Conservation (phyloP, 1,140 invertebrate species). For the Hirudo medicinalis region DNA sequence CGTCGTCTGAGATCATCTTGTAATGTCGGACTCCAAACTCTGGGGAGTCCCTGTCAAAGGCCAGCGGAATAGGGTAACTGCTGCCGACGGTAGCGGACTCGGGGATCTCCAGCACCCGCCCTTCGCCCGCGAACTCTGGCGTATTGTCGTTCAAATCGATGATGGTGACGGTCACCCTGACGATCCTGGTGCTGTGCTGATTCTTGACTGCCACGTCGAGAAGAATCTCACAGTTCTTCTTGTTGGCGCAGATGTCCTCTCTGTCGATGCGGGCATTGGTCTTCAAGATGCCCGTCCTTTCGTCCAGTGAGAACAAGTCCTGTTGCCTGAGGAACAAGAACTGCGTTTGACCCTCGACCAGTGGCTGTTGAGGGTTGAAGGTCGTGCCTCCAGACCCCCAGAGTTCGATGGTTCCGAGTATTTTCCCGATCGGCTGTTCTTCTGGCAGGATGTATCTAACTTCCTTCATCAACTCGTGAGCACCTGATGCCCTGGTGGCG, state of each 20-base stretch:
- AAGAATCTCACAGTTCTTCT: constrained; percentile 5
- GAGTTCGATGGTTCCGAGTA: too few relatives aligned
- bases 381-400: too few relatives aligned
- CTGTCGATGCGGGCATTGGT: constrained; percentile 13
- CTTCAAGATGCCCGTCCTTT: background rate
- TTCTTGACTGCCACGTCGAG: constrained; percentile 12
- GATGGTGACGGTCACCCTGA: constrained; percentile 17
- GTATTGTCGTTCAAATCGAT: constrained; percentile 20
- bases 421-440: too few relatives aligned
- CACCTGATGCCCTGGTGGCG: too few relatives aligned
- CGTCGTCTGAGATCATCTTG: constrained; percentile 4
- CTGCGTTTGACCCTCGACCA: background rate
- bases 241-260: constrained; percentile 11
- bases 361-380: too few relatives aligned
- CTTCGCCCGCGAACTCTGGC: constrained; percentile 15
- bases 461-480: too few relatives aligned
- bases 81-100: constrained; percentile 8
- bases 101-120: background rate
- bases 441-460: too few relatives aligned
- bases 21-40: constrained; percentile 14
- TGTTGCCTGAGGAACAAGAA: constrained; percentile 4
- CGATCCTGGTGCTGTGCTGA: background rate
- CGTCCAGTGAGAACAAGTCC: constrained; percentile 7
- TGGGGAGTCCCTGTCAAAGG: constrained; percentile 14
- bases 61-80: constrained; percentile 6